Evolutionary conservation across 1,140 invertebrate species (phyloP).

Genomic region (Drosophila watanabei): DNA sequence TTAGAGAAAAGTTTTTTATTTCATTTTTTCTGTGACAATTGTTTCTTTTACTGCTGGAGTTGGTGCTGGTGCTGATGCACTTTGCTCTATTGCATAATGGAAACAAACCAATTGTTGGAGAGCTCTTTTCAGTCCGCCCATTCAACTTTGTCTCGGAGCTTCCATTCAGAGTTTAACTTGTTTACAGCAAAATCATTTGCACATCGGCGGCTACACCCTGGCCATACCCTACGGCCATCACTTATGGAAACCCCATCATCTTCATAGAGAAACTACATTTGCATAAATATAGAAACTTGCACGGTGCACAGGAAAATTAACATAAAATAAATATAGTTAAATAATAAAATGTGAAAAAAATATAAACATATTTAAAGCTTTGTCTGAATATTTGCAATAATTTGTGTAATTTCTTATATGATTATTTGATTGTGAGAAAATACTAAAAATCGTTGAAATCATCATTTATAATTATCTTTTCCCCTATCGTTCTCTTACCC

Average conservation of each 20-base stretch:
- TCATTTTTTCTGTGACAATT: constrained; percentile 43
- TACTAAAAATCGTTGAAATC: not conserved
- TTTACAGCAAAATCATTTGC: constrained; percentile 52
- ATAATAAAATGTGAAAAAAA: not conserved
- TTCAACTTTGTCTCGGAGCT: constrained; percentile 30
- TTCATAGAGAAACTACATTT: constrained; percentile 31
- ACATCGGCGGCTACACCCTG: constrained; percentile 19
- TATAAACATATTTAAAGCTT: not conserved
- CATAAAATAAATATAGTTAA: not conserved
- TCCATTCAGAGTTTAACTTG: constrained; percentile 27
- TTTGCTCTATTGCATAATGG: constrained; percentile 60
- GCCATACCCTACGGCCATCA: constrained; percentile 2
- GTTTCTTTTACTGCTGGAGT: constrained; percentile 26
- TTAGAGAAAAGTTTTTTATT: constrained; percentile 16
- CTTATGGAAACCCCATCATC: constrained; percentile 15
- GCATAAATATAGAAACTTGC: constrained; percentile 20
- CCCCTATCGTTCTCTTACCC: not conserved
- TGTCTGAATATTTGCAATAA: not conserved
- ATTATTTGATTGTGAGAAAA: not conserved
- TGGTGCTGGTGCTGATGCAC: constrained; percentile 46
- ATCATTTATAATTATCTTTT: not conserved
- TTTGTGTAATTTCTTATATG: not conserved
- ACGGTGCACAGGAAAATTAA: not conserved
- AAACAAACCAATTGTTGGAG: constrained; percentile 39
- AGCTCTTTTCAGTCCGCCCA: constrained; percentile 33